These are phyloP conservation scores for Drosophila maculinotata DNA, from an alignment of 2,888 invertebrate species.

Conservation along the genomic window DNA sequence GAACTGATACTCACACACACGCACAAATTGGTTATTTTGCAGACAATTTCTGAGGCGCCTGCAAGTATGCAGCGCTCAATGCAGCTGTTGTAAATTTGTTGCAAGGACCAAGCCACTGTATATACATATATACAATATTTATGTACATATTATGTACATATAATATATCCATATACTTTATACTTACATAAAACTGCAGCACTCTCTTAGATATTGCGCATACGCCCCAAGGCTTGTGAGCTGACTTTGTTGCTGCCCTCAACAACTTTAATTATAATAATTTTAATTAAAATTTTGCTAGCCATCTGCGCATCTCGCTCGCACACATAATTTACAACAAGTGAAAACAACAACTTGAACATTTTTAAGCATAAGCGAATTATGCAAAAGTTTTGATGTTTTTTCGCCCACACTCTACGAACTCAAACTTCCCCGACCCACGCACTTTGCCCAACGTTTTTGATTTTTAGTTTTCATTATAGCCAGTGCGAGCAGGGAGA, in stretches of 20 bases:
- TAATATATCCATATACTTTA: constrained; percentile 21
- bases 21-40: constrained; percentile 71
- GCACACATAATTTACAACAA: constrained; percentile 52
- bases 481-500: constrained; percentile 6
- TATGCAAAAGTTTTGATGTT: constrained; percentile 79
- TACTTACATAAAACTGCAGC: constrained; percentile 14
- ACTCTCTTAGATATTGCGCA: constrained; percentile 33
- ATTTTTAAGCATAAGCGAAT: constrained; percentile 80
- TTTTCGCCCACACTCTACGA: constrained; percentile 31
- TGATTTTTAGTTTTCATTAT: constrained; percentile 79
- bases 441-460: constrained; percentile 59
- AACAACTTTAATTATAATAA: constrained; percentile 70
- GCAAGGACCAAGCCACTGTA: constrained; percentile 46
- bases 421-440: constrained; percentile 19
- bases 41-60: constrained; percentile 71
- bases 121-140: constrained; percentile 11
- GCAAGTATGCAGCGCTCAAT: constrained; percentile 70
- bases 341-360: constrained; percentile 66
- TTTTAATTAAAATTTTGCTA: constrained; percentile 75
- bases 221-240: constrained; percentile 29
- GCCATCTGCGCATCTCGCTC: constrained; percentile 13
- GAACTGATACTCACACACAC: constrained; percentile 67
- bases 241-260: constrained; percentile 26
- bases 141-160: constrained; percentile 9
- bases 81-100: constrained; percentile 76